Conservation (phyloP, 2,113 vertebrate species). For the Onychostruthus taczanowskii region DNA sequence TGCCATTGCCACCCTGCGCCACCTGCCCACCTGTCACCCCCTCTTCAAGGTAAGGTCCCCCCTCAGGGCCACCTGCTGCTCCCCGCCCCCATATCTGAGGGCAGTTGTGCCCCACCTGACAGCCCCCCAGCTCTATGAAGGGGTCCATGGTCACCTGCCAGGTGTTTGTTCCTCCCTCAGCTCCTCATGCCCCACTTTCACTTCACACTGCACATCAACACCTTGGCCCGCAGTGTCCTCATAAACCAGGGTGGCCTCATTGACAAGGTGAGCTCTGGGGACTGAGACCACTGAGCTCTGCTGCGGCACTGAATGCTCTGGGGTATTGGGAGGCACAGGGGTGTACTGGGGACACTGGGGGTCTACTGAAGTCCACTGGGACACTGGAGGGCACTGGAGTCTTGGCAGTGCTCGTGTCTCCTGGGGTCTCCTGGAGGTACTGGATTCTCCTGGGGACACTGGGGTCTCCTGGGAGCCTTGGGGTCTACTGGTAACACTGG, state of each 20-base stretch:
- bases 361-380: neutral
- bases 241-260: neutral
- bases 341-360: neutral
- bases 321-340: neutral
- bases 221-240: neutral
- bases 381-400: neutral
- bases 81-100: rapidly evolving
- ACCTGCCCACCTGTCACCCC: neutral
- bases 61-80: neutral
- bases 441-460: neutral
- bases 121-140: neutral
- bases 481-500: neutral
- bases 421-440: neutral
- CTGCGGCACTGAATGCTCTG: neutral
- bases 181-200: neutral
- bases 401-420: neutral
- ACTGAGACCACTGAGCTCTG: neutral
- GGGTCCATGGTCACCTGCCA: neutral
- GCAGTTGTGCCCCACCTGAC: neutral
- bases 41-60: neutral
- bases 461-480: neutral
- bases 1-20: neutral
- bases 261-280: neutral
- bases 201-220: slow-evolving; percentile 8
- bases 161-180: neutral